Evolutionary conservation across 2,888 invertebrate species (phyloP), one percentile per base, ranked within the genome.

Genomic region (Erebia palarica): DNA sequence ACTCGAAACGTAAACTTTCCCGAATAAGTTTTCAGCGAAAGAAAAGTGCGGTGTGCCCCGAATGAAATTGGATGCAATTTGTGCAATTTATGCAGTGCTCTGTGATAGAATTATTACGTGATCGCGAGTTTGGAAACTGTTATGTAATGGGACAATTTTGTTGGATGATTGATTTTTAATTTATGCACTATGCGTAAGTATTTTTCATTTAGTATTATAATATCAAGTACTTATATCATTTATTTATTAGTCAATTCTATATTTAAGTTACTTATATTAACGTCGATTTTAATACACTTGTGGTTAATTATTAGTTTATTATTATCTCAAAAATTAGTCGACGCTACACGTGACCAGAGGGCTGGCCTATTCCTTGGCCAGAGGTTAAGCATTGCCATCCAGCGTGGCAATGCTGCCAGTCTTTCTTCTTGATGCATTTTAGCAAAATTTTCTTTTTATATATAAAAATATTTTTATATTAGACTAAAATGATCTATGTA

Each of bases 31-130:
- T 69, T 69, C 65, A 44, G 61, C 60, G 27, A 58, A 70, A 66
- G 72, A 72, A 63, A 71, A 75, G 74, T 71, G 65, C 71, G 57
- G 68, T 66, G 73, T 61, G 76, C 69, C 63, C 69, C 65, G 65
- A 67, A 68, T 66, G 64, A 68, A 57, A 75, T 73, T 73, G 74
- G 60, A 73, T 74, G 72, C 70, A 70, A 73, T 76, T 75, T 70
- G 67, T 74, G 72, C 72, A 72, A 73, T 76, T 75, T 70, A 69
- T 74, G 72, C 72, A 72, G 76, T 76, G 72, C 70, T 64, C 64
- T 74, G 75, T 68, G 73, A 70, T 66, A 61, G 61, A 73, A 69
- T 71, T 58, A 66, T 70, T 65, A 57, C 67, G 71, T 73, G 72
- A 51, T 55, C 14, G 2, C 27, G 42, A 65, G 63, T 67, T 71